These are phyloP conservation scores for Arizona elegans DNA, from an alignment of 2,113 vertebrate species.

Conservation along the genomic window DNA sequence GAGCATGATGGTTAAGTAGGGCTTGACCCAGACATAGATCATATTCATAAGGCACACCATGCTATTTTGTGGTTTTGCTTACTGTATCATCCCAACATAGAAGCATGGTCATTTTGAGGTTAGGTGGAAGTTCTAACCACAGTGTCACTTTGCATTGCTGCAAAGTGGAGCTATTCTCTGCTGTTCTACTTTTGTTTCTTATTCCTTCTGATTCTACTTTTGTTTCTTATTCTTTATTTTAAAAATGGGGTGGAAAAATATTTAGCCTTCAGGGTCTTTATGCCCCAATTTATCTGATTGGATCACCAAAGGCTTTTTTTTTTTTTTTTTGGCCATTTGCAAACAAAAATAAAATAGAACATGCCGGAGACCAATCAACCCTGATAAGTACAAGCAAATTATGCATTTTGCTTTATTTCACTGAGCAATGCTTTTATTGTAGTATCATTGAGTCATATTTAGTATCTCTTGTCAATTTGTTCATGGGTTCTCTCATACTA, in stretches of 20 bases:
- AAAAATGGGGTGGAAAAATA: background rate
- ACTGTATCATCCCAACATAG: background rate
- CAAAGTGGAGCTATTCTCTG: background rate
- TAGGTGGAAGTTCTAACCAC: background rate
- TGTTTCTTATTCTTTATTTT: background rate
- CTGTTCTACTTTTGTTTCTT: background rate
- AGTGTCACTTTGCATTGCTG: background rate
- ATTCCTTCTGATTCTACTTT: background rate
- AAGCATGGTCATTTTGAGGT: background rate
- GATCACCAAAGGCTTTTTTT: background rate
- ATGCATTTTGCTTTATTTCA: background rate
- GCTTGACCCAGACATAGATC: background rate
- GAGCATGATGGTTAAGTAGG: background rate
- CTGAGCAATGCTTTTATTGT: background rate
- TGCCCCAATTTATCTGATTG: background rate
- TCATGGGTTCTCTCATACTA: background rate
- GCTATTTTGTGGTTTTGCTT: background rate
- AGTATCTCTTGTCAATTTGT: background rate
- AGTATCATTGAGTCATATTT: background rate
- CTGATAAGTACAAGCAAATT: background rate
- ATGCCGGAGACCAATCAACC: background rate
- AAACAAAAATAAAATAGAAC: background rate
- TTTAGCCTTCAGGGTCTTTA: background rate
- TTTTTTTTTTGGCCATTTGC: background rate
- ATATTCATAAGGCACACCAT: background rate